These are phyloP conservation scores for Pomacea canaliculata DNA, from an alignment of 2,888 invertebrate species.

Conservation along the genomic window DNA sequence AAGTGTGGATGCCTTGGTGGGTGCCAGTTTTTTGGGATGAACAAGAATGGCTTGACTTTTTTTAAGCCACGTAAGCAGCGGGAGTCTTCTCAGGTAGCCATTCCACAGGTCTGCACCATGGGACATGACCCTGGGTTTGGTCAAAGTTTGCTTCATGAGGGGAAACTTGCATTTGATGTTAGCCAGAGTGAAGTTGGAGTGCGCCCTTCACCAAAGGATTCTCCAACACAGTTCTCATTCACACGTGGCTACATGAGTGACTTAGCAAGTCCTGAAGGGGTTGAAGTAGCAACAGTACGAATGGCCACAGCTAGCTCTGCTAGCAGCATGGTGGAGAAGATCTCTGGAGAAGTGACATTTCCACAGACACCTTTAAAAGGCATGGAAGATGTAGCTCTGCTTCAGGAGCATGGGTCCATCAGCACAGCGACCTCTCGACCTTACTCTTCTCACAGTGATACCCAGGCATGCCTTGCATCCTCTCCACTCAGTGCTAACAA, in stretches of 20 bases:
- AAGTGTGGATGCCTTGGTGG: constrained; percentile 97
- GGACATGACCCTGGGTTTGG: constrained; percentile 87
- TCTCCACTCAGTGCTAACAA: neutral
- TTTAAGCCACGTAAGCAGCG: constrained; percentile 78
- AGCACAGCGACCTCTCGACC: neutral
- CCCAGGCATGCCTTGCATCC: constrained; percentile 12
- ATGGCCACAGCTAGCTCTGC: constrained; percentile 8
- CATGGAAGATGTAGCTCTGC: constrained; percentile 7
- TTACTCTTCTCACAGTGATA: constrained; percentile 19
- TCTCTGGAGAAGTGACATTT: neutral
- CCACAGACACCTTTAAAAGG: constrained; percentile 11
- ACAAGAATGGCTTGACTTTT: constrained; percentile 88
- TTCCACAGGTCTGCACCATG: constrained; percentile 58
- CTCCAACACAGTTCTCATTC: constrained; percentile 50
- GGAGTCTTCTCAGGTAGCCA: constrained; percentile 49
- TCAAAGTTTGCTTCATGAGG: constrained; percentile 91
- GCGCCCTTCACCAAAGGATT: constrained; percentile 45
- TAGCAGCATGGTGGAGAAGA: constrained; percentile 11
- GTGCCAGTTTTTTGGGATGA: constrained; percentile 93
- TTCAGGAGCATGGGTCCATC: constrained; percentile 1
- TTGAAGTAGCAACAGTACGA: constrained; percentile 32
- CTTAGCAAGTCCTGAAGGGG: constrained; percentile 54
- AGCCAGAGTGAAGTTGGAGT: constrained; percentile 82
- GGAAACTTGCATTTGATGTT: constrained; percentile 88
- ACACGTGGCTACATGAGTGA: constrained; percentile 64